phyloP scores from a whole-genome alignment of 2,113 vertebrate species.

The Cyprinodon tularosa region DNA sequence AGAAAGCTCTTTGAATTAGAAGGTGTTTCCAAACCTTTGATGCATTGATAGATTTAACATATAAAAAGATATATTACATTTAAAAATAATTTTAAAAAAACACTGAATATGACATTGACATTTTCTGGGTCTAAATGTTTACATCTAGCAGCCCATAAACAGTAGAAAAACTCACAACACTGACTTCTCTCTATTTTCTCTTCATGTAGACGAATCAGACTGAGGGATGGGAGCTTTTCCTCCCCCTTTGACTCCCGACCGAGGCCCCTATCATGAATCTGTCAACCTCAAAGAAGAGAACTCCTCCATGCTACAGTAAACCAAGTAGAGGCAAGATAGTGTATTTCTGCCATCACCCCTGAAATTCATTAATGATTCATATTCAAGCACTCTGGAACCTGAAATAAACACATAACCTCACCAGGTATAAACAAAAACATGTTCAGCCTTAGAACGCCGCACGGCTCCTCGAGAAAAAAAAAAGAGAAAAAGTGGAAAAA shows the following conservation, averaged over 20 bases:
- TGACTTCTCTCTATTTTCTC: not conserved
- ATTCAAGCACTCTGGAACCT: conserved; percentile 50
- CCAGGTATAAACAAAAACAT: conserved; percentile 36
- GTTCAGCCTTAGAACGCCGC: not conserved
- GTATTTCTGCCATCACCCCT: conserved; percentile 55
- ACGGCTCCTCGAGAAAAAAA: not conserved
- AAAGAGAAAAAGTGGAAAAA: not conserved
- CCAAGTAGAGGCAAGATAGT: conserved; percentile 52
- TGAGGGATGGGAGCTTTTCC: conserved; percentile 38
- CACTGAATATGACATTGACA: too few species aligned
- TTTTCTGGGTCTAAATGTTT: too few species aligned
- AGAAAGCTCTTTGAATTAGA: too few species aligned
- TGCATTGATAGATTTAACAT: too few species aligned
- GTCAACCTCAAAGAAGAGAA: conserved; percentile 44
- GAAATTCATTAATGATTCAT: conserved; percentile 74
- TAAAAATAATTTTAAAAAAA: too few species aligned
- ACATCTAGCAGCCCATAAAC: too few species aligned
- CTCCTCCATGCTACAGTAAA: conserved; percentile 60
- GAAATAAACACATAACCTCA: conserved; percentile 58
- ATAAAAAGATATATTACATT: too few species aligned
- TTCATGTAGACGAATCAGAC: conserved; percentile 22
- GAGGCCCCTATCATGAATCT: conserved; percentile 24
- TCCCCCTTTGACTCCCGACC: conserved; percentile 48
- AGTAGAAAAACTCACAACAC: not conserved
- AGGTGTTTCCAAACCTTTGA: too few species aligned